Conservation (phyloP, 2,113 vertebrate genomes). For the Protobothrops mucrosquamatus region DNA sequence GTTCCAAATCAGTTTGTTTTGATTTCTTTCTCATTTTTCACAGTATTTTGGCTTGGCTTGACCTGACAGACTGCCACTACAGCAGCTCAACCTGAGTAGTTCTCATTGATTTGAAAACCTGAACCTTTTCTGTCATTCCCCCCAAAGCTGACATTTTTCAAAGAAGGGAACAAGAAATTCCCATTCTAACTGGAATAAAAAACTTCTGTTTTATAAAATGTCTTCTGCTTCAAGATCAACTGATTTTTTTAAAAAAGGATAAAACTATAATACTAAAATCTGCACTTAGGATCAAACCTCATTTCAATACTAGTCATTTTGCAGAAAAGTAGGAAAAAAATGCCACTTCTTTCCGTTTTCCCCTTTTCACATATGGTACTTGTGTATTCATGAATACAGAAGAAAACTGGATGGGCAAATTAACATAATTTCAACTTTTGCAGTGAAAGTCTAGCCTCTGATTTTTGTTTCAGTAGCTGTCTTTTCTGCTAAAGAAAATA, state of each 20-base stretch:
- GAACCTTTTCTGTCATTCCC: constrained; percentile 35
- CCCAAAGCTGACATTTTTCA: constrained; percentile 33
- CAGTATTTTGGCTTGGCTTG: constrained; percentile 40
- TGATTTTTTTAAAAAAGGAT: background rate
- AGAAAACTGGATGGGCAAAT: background rate
- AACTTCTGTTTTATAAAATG: constrained; percentile 18
- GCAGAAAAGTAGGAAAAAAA: background rate
- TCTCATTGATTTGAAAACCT: constrained; percentile 28
- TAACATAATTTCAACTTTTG: background rate
- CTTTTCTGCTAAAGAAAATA: background rate
- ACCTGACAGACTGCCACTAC: constrained; percentile 28
- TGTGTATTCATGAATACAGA: background rate
- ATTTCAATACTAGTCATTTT: background rate
- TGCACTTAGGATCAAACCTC: background rate
- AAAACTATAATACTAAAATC: background rate
- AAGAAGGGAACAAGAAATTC: constrained; percentile 11
- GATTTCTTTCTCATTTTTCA: constrained; percentile 37
- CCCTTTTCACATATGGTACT: background rate
- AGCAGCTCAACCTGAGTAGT: constrained; percentile 44
- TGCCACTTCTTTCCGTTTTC: background rate
- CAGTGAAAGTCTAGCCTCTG: background rate
- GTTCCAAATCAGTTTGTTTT: constrained; percentile 44
- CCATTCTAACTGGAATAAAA: constrained; percentile 37
- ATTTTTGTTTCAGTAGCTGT: background rate
- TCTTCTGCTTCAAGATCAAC: background rate